phyloP scores from a whole-genome alignment of 2,113 vertebrate genomes.

The Nycticorax nycticorax region DNA sequence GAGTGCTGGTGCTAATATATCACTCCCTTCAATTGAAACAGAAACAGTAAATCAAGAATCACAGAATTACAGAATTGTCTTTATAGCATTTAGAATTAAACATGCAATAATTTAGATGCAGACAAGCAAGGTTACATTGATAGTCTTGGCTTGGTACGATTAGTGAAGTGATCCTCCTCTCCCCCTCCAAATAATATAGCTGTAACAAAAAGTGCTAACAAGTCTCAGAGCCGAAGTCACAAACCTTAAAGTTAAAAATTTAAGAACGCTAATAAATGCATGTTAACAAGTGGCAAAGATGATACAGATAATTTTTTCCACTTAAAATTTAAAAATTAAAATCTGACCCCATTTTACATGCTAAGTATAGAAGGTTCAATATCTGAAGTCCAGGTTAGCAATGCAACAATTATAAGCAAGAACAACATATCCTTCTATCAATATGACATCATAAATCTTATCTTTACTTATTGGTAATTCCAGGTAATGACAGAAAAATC shows the following conservation, averaged over 20 bases:
- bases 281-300: background rate
- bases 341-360: background rate
- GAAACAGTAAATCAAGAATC: background rate
- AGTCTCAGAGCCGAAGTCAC: background rate
- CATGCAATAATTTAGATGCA: background rate
- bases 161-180: background rate
- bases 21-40: constrained; percentile 74
- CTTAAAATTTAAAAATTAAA: background rate
- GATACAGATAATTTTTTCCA: background rate
- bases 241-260: background rate
- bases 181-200: background rate
- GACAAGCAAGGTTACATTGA: background rate
- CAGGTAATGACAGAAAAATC: background rate
- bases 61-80: background rate
- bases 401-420: background rate
- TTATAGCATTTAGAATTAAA: background rate
- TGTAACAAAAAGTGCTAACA: background rate
- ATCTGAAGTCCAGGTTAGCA: background rate
- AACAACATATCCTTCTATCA: background rate
- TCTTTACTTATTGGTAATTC: background rate
- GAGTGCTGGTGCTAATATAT: constrained; percentile 85
- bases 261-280: background rate
- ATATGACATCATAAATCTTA: background rate
- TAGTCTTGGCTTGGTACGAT: background rate
- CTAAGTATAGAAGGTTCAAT: background rate